These are phyloP conservation scores for Pyrrhia umbra DNA, from an alignment of 2,888 invertebrate species.

Conservation along the genomic window DNA sequence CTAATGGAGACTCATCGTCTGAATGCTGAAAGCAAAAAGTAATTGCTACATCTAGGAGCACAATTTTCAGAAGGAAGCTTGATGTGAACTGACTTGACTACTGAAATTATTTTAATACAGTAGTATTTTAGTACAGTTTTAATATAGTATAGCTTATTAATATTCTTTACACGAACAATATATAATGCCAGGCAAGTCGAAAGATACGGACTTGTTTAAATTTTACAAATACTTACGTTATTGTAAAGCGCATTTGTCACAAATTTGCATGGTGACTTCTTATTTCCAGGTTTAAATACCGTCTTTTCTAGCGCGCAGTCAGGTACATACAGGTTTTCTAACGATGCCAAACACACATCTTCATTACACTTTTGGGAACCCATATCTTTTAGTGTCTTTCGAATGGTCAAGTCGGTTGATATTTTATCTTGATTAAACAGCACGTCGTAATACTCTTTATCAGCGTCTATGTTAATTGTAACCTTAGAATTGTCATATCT, in stretches of 20 bases:
- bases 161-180: not conserved
- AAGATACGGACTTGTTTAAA: not conserved
- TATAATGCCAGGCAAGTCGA: not conserved
- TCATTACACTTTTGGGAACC: constrained; percentile 44
- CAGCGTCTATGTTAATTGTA: constrained; percentile 77
- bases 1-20: constrained; percentile 49
- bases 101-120: too few species aligned
- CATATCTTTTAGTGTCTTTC: constrained; percentile 69
- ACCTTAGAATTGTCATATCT: constrained; percentile 72
- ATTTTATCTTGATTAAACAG: constrained; percentile 69
- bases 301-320: constrained; percentile 21
- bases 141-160: not conserved
- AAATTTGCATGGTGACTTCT: constrained; percentile 23
- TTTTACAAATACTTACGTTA: constrained; percentile 42
- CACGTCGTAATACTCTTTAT: constrained; percentile 77
- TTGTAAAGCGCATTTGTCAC: constrained; percentile 13
- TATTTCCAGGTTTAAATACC: not conserved
- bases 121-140: too few species aligned
- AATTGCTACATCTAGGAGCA: constrained; percentile 5
- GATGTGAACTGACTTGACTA: not conserved
- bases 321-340: constrained; percentile 62
- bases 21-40: constrained; percentile 72
- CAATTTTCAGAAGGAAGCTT: not conserved
- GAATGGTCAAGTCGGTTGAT: constrained; percentile 71
- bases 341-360: constrained; percentile 42